Evolutionary conservation across 2,888 invertebrate genomes (phyloP).

Genomic region (Actias luna): DNA sequence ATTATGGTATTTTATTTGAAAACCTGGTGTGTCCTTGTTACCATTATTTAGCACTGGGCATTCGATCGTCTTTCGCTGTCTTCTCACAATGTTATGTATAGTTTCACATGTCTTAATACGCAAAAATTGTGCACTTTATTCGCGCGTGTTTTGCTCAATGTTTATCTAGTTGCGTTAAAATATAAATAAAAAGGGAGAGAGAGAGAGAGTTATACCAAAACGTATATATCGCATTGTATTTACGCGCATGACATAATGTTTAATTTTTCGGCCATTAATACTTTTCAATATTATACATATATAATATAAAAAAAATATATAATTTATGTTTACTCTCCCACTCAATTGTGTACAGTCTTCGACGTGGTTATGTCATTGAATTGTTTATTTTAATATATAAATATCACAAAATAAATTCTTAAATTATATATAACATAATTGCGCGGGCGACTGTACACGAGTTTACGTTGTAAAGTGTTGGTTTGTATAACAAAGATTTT

Average conservation of each 20-base stretch:
- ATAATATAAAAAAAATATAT: slow-evolving; percentile 11
- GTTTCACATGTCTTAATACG: slow-evolving; percentile 35
- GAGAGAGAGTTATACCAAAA: slow-evolving; percentile 66
- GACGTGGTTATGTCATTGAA: slow-evolving; percentile 15
- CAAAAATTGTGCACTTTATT: slow-evolving; percentile 25
- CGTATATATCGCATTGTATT: slow-evolving; percentile 46
- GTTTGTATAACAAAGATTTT: slow-evolving; percentile 81
- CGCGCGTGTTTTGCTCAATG: slow-evolving; percentile 64
- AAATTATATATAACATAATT: neutral
- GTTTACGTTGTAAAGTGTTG: slow-evolving; percentile 75
- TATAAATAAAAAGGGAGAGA: neutral
- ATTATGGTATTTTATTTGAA: neutral
- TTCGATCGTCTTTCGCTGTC: slow-evolving; percentile 45
- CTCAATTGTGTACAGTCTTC: slow-evolving; percentile 19
- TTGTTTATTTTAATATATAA: slow-evolving; percentile 27
- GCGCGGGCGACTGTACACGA: slow-evolving; percentile 48
- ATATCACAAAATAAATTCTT: neutral
- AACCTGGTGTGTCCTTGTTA: slow-evolving; percentile 46
- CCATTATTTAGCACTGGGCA: slow-evolving; percentile 68
- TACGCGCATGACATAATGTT: slow-evolving; percentile 31
- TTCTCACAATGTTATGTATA: slow-evolving; percentile 72
- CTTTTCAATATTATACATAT: neutral
- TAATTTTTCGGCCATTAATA: slow-evolving; percentile 14
- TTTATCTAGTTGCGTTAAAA: slow-evolving; percentile 67
- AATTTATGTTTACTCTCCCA: slow-evolving; percentile 41